Percentiles rank a stretch among this genome's conserved stretches.
These are phyloP conservation scores for Scleropages formosus DNA, from an alignment of 2,797 vertebrate genomes.

Conservation along the genomic window DNA sequence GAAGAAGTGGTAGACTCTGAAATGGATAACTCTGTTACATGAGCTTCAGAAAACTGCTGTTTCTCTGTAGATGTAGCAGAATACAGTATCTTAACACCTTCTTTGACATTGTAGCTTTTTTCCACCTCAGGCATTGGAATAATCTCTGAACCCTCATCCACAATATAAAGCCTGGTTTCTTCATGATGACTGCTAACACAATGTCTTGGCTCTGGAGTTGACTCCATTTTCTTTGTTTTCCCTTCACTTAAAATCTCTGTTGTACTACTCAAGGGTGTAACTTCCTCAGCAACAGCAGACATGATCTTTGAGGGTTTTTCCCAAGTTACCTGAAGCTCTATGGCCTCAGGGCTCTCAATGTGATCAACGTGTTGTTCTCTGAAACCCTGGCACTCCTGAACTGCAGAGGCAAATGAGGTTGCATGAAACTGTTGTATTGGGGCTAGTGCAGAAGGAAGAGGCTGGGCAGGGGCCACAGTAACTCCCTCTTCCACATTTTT, in stretches of 20 bases:
- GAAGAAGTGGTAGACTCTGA: conserved; percentile 56
- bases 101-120: conserved; percentile 67
- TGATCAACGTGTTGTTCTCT: conserved; percentile 72
- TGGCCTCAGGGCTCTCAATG: conserved; percentile 67
- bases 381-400: conserved; percentile 70
- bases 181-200: conserved; percentile 67
- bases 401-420: conserved; percentile 66
- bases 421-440: conserved; percentile 65
- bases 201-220: conserved; percentile 64
- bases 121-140: conserved; percentile 61
- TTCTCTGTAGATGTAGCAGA: conserved; percentile 67
- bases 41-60: conserved; percentile 60
- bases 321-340: conserved; percentile 54
- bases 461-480: conserved; percentile 53
- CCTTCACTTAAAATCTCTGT: conserved; percentile 55
- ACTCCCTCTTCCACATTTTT: conserved; percentile 69
- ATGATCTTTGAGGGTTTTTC: conserved; percentile 61
- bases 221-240: conserved; percentile 47
- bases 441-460: conserved; percentile 53
- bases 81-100: conserved; percentile 73
- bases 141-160: conserved; percentile 67
- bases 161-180: conserved; percentile 62
- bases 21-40: conserved; percentile 57
- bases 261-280: conserved; percentile 60
- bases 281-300: conserved; percentile 70